Percentiles rank a stretch among this genome's conserved stretches.
Evolutionary conservation across 2,888 invertebrate genomes (phyloP).

Genomic region (Anoplius nigerrimus): DNA sequence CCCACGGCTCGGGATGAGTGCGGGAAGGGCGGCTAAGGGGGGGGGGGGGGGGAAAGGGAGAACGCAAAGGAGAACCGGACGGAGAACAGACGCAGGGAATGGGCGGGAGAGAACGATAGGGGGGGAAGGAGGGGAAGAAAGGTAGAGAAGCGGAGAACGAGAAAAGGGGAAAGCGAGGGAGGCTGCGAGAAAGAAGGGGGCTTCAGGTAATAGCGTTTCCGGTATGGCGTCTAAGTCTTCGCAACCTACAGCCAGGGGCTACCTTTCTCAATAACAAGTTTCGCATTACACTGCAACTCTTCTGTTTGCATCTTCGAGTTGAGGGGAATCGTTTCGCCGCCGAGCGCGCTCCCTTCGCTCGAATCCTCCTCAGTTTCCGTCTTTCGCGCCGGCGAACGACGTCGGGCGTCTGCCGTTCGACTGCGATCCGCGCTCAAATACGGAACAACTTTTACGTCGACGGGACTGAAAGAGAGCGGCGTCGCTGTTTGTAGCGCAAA

Average conservation of each 20-base stretch:
- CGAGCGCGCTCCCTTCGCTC: constrained; percentile 3
- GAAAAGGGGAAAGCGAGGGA: neutral
- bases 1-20: neutral
- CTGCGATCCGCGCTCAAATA: constrained; percentile 31
- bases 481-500: constrained; percentile 33
- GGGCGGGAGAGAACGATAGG: neutral
- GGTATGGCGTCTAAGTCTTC: constrained; percentile 45
- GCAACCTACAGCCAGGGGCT: constrained; percentile 45
- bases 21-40: neutral
- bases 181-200: constrained; percentile 1
- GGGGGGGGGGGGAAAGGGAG: too few relatives aligned
- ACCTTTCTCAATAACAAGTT: constrained; percentile 57
- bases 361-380: constrained; percentile 10
- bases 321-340: constrained; percentile 38
- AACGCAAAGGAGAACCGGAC: too few relatives aligned
- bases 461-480: constrained; percentile 23
- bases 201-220: constrained; percentile 48
- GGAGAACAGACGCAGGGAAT: neutral
- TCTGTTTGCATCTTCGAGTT: constrained; percentile 53
- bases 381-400: constrained; percentile 7
- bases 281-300: constrained; percentile 54
- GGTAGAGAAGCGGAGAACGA: neutral
- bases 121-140: neutral
- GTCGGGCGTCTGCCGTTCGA: neutral
- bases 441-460: constrained; percentile 35